These are phyloP conservation scores for Neoarius graeffei DNA, from an alignment of 2,113 vertebrate species.

Conservation along the genomic window DNA sequence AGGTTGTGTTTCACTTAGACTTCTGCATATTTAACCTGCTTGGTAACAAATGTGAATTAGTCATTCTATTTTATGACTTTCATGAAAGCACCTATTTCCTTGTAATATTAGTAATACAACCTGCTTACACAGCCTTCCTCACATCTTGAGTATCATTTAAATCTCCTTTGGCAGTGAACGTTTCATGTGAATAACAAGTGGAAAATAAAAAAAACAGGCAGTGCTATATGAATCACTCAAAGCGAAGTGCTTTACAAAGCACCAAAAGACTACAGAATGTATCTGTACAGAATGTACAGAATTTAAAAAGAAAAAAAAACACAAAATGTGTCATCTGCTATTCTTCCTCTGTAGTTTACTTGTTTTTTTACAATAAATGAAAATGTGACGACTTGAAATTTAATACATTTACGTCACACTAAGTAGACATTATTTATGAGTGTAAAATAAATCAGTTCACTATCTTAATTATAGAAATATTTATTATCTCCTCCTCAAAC, in stretches of 20 bases:
- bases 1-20: neutral
- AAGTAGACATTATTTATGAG: neutral
- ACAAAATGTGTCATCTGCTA: neutral
- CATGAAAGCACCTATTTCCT: neutral
- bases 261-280: neutral
- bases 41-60: neutral
- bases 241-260: neutral
- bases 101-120: neutral
- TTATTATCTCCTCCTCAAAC: neutral
- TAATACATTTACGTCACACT: neutral
- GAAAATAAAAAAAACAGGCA: neutral
- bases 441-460: neutral
- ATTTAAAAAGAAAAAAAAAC: too few species aligned
- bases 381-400: too few species aligned
- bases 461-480: neutral
- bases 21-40: neutral
- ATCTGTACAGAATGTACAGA: too few species aligned
- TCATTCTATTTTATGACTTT: slow-evolving; percentile 2
- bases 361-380: neutral
- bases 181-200: slow-evolving; percentile 14
- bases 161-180: neutral
- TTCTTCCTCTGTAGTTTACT: neutral
- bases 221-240: slow-evolving; percentile 24
- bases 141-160: slow-evolving; percentile 39
- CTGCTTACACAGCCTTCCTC: neutral